These are phyloP conservation scores for Trematomus loennbergii DNA, from an alignment of 2,113 vertebrate species.

Conservation along the genomic window DNA sequence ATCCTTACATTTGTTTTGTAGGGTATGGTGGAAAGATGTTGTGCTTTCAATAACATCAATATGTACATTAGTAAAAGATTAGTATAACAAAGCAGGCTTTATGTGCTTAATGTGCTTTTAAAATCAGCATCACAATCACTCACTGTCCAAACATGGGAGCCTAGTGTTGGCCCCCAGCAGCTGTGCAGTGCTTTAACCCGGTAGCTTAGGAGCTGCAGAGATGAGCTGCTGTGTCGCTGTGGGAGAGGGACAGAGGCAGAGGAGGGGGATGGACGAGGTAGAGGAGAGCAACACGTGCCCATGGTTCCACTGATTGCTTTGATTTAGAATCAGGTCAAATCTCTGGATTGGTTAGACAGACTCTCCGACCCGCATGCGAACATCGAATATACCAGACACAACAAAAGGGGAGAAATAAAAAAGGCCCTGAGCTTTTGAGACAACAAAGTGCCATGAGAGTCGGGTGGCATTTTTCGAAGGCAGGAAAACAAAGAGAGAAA, in stretches of 20 bases:
- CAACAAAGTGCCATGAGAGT: slow-evolving; percentile 41
- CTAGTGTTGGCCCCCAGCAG: slow-evolving; percentile 60
- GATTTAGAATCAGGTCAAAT: slow-evolving; percentile 78
- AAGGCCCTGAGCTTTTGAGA: slow-evolving; percentile 27
- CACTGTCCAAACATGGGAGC: slow-evolving; percentile 24
- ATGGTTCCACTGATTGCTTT: slow-evolving; percentile 66
- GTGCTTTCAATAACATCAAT: neutral
- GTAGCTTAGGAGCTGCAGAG: slow-evolving; percentile 65
- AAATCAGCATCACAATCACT: neutral
- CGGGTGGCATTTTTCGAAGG: slow-evolving; percentile 46
- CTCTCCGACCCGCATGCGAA: slow-evolving; percentile 25
- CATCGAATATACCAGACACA: slow-evolving; percentile 58
- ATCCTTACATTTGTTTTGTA: neutral
- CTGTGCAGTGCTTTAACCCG: slow-evolving; percentile 66
- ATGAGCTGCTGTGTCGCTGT: slow-evolving; percentile 57
- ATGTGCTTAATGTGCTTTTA: neutral
- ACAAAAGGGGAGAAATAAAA: slow-evolving; percentile 27
- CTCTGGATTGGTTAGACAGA: slow-evolving; percentile 52
- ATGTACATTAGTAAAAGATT: slow-evolving; percentile 6
- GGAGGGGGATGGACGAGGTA: slow-evolving; percentile 36
- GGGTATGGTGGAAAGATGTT: neutral
- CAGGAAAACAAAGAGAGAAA: slow-evolving; percentile 40
- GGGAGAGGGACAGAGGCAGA: slow-evolving; percentile 25
- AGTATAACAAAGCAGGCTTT: neutral
- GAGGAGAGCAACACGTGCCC: slow-evolving; percentile 64